Evolutionary conservation across 2,797 vertebrate species (phyloP).

Genomic region (Chaetophractus vellerosus): DNA sequence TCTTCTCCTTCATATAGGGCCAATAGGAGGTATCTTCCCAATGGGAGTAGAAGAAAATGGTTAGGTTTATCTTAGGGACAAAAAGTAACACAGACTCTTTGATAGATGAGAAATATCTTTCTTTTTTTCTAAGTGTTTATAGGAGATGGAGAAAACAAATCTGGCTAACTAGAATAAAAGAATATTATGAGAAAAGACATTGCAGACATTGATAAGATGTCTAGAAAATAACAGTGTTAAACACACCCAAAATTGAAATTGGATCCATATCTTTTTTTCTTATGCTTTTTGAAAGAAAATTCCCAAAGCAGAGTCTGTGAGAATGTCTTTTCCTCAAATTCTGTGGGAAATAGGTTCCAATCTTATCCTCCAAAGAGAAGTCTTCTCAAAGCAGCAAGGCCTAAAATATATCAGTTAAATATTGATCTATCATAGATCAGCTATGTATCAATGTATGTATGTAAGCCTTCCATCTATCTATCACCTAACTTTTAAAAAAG

Average conservation of each 20-base stretch:
- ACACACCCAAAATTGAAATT: neutral
- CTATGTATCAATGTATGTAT: neutral
- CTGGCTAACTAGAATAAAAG: neutral
- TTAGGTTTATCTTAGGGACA: neutral
- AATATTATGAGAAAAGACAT: neutral
- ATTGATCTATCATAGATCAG: neutral
- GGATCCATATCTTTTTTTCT: neutral
- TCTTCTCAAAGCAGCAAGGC: constrained; percentile 1
- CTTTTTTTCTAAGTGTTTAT: neutral
- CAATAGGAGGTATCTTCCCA: neutral
- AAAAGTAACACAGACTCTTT: constrained; percentile 5
- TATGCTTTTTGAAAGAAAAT: neutral
- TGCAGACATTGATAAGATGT: neutral
- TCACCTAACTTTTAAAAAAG: neutral
- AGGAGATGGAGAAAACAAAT: neutral
- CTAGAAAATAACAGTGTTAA: constrained; percentile 29
- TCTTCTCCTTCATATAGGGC: neutral
- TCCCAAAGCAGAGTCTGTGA: neutral
- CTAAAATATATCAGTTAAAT: constrained; percentile 27
- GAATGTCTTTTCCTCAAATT: neutral
- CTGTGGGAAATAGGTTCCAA: constrained; percentile 25
- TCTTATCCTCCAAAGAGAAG: neutral
- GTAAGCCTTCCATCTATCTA: neutral
- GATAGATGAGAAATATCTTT: neutral
- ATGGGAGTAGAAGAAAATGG: neutral